A percentile compares a stretch with the other conserved stretches of the same genome.
These are phyloP conservation scores for Stenichneumon culpator DNA, from an alignment of 2,888 invertebrate genomes.

Conservation along the genomic window DNA sequence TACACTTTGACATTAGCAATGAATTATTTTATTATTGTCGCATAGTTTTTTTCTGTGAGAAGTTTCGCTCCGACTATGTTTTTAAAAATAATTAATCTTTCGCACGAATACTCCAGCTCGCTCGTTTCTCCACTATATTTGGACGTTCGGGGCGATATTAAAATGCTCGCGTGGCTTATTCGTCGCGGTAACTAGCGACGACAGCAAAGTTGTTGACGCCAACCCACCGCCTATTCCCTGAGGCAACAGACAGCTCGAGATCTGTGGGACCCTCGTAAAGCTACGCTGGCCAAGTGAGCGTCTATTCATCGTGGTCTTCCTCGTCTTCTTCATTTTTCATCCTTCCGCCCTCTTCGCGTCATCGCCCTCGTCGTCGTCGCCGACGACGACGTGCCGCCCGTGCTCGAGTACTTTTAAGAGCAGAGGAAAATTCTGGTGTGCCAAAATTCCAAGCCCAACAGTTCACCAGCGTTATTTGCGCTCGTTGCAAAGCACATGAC, in stretches of 20 bases:
- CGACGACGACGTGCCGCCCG: not conserved
- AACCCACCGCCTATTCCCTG: not conserved
- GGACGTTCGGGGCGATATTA: slow-evolving; percentile 17
- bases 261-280: slow-evolving; percentile 12
- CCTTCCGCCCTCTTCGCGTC: not conserved
- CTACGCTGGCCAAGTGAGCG: slow-evolving; percentile 29
- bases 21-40: not conserved
- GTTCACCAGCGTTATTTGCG: not conserved
- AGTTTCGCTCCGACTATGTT: not conserved
- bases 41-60: not conserved
- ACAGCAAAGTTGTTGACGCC: slow-evolving; percentile 19
- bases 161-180: slow-evolving; percentile 16
- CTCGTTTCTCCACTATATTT: not conserved
- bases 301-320: slow-evolving; percentile 20
- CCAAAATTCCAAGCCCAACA: not conserved
- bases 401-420: slow-evolving; percentile 1
- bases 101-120: not conserved
- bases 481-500: not conserved
- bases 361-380: not conserved
- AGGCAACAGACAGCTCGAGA: slow-evolving; percentile 42
- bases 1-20: too few species aligned
- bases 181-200: slow-evolving; percentile 15
- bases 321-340: not conserved
- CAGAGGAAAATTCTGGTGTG: not conserved
- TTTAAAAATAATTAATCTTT: not conserved